Conservation (phyloP, 2,888 invertebrate genomes). For the Nephrotoma guestfalica region DNA sequence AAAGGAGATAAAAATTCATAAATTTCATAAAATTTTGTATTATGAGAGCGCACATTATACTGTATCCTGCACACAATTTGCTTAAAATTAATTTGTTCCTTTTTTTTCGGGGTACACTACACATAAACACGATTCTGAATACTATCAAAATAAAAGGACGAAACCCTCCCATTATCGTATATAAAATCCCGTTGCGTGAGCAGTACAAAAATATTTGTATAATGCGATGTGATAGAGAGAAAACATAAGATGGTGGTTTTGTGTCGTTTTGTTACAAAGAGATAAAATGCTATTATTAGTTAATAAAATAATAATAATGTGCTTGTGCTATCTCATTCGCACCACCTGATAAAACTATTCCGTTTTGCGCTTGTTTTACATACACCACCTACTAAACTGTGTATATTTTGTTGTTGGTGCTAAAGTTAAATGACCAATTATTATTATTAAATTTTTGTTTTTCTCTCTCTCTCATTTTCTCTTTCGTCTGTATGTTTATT, state of each 20-base stretch:
- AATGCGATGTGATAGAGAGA: not conserved
- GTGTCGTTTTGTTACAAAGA: not conserved
- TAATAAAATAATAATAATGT: constrained; percentile 1
- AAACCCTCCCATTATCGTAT: not conserved
- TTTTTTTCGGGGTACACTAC: not conserved
- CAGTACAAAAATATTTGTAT: not conserved
- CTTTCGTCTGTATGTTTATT: not conserved
- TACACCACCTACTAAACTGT: not conserved
- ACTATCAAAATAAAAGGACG: not conserved
- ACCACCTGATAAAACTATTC: not conserved
- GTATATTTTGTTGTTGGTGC: not conserved
- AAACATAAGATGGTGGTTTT: not conserved
- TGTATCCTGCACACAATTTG: not conserved
- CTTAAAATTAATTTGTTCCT: not conserved
- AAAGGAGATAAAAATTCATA: not conserved
- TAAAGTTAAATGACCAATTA: not conserved
- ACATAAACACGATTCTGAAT: not conserved
- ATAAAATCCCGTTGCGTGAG: not conserved
- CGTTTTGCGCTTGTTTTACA: not conserved
- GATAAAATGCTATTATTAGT: not conserved
- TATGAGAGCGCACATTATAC: not conserved
- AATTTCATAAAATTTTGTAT: not conserved
- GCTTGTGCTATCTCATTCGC: not conserved
- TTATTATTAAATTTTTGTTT: not conserved
- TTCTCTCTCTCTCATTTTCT: not conserved